These are phyloP conservation scores for Rhinella marina DNA, from an alignment of 2,797 vertebrate species.

Conservation along the genomic window DNA sequence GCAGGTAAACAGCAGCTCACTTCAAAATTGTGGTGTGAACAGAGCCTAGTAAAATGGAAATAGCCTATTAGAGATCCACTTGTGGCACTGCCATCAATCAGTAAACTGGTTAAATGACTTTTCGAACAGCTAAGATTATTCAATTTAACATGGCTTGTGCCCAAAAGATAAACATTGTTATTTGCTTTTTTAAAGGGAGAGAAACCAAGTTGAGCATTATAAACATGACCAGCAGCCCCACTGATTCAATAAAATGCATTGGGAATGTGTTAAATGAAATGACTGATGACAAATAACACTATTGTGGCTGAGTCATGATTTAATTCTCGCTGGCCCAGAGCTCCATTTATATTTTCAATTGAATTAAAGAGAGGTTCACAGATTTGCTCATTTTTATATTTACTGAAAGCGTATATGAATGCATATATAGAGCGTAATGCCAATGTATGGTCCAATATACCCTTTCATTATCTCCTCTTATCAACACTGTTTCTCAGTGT, in stretches of 20 bases:
- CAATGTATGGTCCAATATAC: not conserved
- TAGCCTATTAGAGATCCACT: not conserved
- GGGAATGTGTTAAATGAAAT: not conserved
- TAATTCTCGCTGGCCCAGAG: not conserved
- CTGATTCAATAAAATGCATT: not conserved
- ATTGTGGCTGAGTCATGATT: not conserved
- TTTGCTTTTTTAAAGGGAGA: not conserved
- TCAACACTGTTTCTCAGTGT: not conserved
- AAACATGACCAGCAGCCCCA: not conserved
- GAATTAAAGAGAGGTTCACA: not conserved
- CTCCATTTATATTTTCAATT: not conserved
- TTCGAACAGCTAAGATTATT: not conserved
- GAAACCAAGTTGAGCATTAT: not conserved
- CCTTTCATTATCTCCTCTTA: not conserved
- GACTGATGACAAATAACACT: not conserved
- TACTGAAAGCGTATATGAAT: no score
- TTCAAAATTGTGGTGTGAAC: not conserved
- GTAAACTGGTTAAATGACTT: not conserved
- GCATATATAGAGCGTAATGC: no score
- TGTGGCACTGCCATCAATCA: not conserved
- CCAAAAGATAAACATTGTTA: not conserved
- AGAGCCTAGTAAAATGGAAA: not conserved
- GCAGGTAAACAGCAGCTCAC: no score
- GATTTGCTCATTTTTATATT: no score
- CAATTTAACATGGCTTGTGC: not conserved